Conservation (phyloP, 2,113 vertebrate species). For the Cyphomyrus plagiostoma region DNA sequence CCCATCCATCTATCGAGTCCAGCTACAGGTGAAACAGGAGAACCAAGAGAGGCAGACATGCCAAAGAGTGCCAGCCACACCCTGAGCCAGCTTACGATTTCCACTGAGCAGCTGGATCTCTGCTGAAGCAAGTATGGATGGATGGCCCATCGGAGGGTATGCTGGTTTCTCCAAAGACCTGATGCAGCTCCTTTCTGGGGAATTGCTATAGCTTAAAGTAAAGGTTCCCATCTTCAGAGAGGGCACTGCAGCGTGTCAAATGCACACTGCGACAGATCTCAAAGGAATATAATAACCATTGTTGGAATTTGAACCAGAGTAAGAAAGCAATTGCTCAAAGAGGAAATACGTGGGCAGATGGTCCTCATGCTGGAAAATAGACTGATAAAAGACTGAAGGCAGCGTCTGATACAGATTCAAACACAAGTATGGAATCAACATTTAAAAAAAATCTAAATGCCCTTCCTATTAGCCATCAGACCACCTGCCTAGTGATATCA, state of each 20-base stretch:
- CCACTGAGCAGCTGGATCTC: neutral
- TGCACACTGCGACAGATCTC: neutral
- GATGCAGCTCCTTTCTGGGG: neutral
- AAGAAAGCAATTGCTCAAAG: neutral
- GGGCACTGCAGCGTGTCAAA: neutral
- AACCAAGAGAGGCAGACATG: neutral
- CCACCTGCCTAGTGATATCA: slow-evolving; percentile 8
- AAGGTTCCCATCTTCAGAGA: neutral
- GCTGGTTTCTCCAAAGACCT: neutral
- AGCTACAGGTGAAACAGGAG: neutral
- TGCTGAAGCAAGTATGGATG: neutral
- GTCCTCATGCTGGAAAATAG: neutral
- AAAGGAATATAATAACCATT: neutral
- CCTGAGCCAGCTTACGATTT: neutral
- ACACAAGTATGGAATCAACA: neutral
- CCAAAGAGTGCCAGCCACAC: neutral
- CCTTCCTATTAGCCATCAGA: neutral
- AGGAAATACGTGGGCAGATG: neutral
- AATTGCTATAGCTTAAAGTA: neutral
- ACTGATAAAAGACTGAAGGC: neutral
- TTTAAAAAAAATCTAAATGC: neutral
- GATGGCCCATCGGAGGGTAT: neutral
- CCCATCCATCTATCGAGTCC: neutral
- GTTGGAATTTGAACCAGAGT: neutral
- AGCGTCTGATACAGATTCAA: neutral